A percentile compares a stretch with the other conserved stretches of the same genome.
Evolutionary conservation across 2,113 vertebrate species (phyloP).

Genomic region (Brachyistius frenatus): DNA sequence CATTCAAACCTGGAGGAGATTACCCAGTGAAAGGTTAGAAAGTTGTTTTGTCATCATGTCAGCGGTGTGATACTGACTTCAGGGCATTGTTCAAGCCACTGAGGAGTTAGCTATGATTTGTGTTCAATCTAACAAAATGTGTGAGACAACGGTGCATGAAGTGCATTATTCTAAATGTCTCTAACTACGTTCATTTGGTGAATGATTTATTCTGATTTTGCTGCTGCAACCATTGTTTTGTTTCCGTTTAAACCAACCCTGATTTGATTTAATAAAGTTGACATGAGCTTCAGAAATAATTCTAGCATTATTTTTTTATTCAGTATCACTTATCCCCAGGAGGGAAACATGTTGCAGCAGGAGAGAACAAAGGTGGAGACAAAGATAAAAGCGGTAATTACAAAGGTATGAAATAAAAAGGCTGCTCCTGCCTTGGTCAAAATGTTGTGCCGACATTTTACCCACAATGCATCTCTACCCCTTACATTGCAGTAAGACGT

Average conservation of each 20-base stretch:
- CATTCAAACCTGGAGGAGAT: constrained; percentile 31
- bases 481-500: too few species aligned
- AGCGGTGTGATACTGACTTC: constrained; percentile 16
- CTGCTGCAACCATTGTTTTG: constrained; percentile 18
- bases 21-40: constrained; percentile 7
- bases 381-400: too few species aligned
- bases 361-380: constrained; percentile 2
- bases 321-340: not conserved
- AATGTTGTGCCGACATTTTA: too few species aligned
- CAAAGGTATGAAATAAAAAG: too few species aligned
- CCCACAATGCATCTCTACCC: too few species aligned
- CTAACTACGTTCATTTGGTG: constrained; percentile 26
- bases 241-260: constrained; percentile 14
- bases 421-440: too few species aligned
- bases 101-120: constrained; percentile 48
- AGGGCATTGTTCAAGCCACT: constrained; percentile 49
- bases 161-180: constrained; percentile 63
- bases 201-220: constrained; percentile 42
- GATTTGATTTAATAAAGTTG: constrained; percentile 45
- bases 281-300: constrained; percentile 39
- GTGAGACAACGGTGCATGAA: constrained; percentile 22
- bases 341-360: constrained; percentile 4
- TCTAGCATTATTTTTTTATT: constrained; percentile 24
- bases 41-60: constrained; percentile 11
- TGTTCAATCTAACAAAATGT: constrained; percentile 33